These are phyloP conservation scores for Ectemnius cavifrons DNA, from an alignment of 2,888 invertebrate species.

Conservation along the genomic window DNA sequence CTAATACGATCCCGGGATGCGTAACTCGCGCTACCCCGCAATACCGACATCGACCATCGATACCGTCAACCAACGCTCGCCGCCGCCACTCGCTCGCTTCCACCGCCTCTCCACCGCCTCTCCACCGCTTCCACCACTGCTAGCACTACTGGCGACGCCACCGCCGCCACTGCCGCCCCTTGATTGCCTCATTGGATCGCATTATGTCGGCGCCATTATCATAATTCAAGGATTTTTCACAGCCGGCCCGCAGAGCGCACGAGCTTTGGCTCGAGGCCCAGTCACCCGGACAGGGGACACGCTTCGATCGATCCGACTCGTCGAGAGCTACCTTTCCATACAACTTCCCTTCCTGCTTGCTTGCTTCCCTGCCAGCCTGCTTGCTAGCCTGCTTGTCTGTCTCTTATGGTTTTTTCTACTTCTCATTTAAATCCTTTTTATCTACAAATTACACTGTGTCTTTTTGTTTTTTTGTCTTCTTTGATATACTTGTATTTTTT, in stretches of 20 bases:
- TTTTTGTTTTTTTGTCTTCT: too few species aligned
- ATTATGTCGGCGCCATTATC: conserved; percentile 77
- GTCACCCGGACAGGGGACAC: conserved; percentile 57
- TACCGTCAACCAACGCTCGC: conserved; percentile 32
- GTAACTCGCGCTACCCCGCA: conserved; percentile 70
- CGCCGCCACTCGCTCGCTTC: conserved; percentile 16
- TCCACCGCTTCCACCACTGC: conserved; percentile 32
- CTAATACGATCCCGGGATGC: conserved; percentile 72
- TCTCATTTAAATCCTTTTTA: not conserved
- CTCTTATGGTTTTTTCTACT: not conserved
- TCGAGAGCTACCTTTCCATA: conserved; percentile 36
- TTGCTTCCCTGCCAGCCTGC: too few species aligned
- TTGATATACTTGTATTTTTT: too few species aligned
- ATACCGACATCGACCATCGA: conserved; percentile 48
- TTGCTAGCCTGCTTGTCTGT: not conserved
- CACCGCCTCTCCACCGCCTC: conserved; percentile 23
- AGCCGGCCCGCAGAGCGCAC: conserved; percentile 64
- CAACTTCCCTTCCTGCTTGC: conserved; percentile 27
- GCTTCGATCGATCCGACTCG: conserved; percentile 56
- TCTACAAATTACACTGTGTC: too few species aligned
- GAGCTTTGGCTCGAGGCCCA: conserved; percentile 67
- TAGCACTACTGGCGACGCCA: conserved; percentile 26
- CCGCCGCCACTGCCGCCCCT: conserved; percentile 67
- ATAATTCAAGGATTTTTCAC: conserved; percentile 77
- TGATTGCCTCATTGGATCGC: conserved; percentile 78